These are phyloP conservation scores for Perognathus longimembris DNA, from an alignment of 2,113 vertebrate species.

Conservation along the genomic window DNA sequence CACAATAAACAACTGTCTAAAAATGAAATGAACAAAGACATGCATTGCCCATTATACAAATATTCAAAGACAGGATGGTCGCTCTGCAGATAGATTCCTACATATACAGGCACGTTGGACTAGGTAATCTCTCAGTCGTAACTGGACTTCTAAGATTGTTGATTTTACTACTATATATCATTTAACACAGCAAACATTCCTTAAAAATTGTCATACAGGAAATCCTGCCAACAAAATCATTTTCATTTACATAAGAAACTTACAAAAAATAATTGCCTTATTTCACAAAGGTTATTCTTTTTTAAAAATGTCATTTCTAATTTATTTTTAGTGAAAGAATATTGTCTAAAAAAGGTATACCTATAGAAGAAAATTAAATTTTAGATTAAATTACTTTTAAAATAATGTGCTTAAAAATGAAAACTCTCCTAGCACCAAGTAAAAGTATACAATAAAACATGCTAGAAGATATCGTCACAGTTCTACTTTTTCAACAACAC, in stretches of 20 bases:
- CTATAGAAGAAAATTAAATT: background rate
- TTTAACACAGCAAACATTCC: constrained; percentile 32
- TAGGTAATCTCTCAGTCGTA: background rate
- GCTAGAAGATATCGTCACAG: background rate
- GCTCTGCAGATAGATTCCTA: background rate
- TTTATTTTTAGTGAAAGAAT: constrained; percentile 49
- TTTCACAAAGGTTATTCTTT: background rate
- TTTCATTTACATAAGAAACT: constrained; percentile 42
- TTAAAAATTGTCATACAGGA: constrained; percentile 41
- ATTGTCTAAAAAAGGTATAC: constrained; percentile 44
- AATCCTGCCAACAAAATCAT: constrained; percentile 24
- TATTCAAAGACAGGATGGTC: background rate
- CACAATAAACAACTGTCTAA: background rate
- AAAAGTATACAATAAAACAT: constrained; percentile 14
- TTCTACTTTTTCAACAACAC: constrained; percentile 35
- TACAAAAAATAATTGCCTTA: constrained; percentile 20
- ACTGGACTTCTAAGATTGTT: background rate
- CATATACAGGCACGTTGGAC: background rate
- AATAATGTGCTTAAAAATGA: constrained; percentile 17
- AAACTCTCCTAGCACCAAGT: background rate
- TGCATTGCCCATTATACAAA: background rate
- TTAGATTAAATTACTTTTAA: constrained; percentile 40
- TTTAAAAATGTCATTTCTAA: constrained; percentile 9
- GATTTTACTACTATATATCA: constrained; percentile 13
- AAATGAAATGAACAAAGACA: constrained; percentile 23